Evolutionary conservation across 2,888 invertebrate genomes (phyloP).

Genomic region (Cloeon dipterum): DNA sequence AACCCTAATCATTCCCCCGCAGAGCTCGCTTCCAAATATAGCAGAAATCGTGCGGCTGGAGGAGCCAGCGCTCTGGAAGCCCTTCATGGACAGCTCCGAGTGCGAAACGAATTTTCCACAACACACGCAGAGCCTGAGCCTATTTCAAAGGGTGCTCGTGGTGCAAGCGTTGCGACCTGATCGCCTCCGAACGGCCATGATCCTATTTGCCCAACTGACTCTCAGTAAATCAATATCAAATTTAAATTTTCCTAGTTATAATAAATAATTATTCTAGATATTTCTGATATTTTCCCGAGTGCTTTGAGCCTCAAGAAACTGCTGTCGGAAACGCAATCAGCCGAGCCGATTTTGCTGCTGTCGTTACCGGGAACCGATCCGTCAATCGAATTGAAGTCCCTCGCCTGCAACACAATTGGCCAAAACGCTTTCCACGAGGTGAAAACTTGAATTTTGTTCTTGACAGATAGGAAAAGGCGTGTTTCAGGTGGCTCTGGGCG

Average conservation of each 20-base stretch:
- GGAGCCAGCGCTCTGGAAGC: constrained; percentile 38
- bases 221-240: constrained; percentile 36
- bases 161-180: constrained; percentile 68
- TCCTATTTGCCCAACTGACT: constrained; percentile 39
- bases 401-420: constrained; percentile 28
- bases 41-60: constrained; percentile 35
- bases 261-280: constrained; percentile 11
- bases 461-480: too few relatives aligned
- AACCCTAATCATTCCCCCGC: too few relatives aligned
- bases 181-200: constrained; percentile 50
- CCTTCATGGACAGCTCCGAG: constrained; percentile 37
- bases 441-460: constrained; percentile 7
- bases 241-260: too few relatives aligned
- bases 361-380: constrained; percentile 82
- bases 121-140: constrained; percentile 27
- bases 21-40: constrained; percentile 33
- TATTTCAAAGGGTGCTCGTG: constrained; percentile 61
- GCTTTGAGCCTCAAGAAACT: constrained; percentile 30
- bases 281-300: constrained; percentile 30
- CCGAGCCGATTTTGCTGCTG: constrained; percentile 60
- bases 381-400: constrained; percentile 48
- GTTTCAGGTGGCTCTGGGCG: constrained; percentile 49
- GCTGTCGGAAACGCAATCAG: constrained; percentile 26
- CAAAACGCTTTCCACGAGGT: constrained; percentile 31
- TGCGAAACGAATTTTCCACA: constrained; percentile 35